Conservation (phyloP, 2,797 vertebrate species). For the Leptatherina wallacei region DNA sequence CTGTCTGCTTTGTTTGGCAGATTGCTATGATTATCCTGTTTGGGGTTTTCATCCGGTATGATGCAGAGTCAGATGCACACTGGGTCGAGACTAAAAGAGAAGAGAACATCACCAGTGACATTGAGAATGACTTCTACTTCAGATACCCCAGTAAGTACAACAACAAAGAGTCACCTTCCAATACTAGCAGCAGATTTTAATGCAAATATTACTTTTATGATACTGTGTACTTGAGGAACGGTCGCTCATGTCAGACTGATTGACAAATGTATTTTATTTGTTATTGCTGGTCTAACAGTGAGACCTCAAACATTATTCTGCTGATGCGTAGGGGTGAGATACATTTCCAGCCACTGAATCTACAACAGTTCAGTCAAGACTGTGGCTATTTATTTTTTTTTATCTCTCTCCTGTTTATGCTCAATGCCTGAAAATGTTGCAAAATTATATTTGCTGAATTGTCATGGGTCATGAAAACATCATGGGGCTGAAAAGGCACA, state of each 20-base stretch:
- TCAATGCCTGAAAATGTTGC: not conserved
- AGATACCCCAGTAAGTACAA: conserved; percentile 94
- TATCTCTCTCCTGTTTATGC: not conserved
- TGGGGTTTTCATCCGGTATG: conserved; percentile 90
- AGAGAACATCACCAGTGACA: conserved; percentile 84
- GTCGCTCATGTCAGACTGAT: not conserved
- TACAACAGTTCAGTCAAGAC: not conserved
- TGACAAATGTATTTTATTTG: not conserved
- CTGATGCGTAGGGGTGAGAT: not conserved
- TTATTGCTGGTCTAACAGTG: not conserved
- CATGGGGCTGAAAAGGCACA: not conserved
- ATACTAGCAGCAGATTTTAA: not conserved
- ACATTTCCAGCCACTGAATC: not conserved
- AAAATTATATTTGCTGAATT: not conserved
- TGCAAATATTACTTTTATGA: not conserved
- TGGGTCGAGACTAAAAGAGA: conserved; percentile 75
- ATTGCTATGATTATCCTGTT: conserved; percentile 91
- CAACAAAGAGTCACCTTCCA: not conserved
- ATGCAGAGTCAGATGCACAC: conserved; percentile 80
- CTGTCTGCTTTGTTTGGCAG: conserved; percentile 89
- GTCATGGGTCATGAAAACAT: not conserved
- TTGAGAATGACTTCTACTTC: conserved; percentile 96
- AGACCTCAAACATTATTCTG: not conserved
- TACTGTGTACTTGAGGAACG: not conserved
- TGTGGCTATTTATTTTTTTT: no score